phyloP scores from a whole-genome alignment of 1,140 invertebrate species.

The Condylostylus longicornis region DNA sequence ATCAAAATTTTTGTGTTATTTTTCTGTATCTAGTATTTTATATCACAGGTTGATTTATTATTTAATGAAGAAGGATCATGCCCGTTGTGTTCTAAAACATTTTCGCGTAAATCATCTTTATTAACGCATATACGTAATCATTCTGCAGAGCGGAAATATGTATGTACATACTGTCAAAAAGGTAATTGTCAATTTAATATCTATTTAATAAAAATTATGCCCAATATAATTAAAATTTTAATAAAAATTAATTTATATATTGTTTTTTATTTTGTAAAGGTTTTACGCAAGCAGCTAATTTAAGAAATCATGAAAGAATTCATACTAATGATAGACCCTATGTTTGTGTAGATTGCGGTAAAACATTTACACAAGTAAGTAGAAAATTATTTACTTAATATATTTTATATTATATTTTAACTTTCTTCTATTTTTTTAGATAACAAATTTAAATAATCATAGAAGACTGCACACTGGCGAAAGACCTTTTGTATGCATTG shows the following conservation, averaged over 20 bases:
- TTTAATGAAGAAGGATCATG: conserved; percentile 34
- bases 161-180: conserved; percentile 44
- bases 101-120: conserved; percentile 39
- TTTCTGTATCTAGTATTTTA: neutral
- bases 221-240: conserved; percentile 1
- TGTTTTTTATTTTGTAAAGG: conserved; percentile 25
- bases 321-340: conserved; percentile 45
- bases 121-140: conserved; percentile 44
- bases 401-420: neutral
- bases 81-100: conserved; percentile 41
- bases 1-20: neutral
- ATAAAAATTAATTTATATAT: neutral
- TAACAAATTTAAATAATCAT: conserved; percentile 45
- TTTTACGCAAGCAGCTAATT: conserved; percentile 43
- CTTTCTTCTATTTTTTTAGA: conserved; percentile 12
- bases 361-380: conserved; percentile 39
- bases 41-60: conserved; percentile 27
- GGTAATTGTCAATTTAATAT: conserved; percentile 24
- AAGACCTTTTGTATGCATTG: conserved; percentile 41
- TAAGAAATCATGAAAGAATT: conserved; percentile 42
- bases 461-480: conserved; percentile 42
- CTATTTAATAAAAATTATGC: conserved; percentile 1
- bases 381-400: conserved; percentile 2
- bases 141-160: conserved; percentile 40
- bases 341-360: conserved; percentile 41